Conservation (phyloP, 2,797 vertebrate genomes). For the Hippocampus kuda region DNA sequence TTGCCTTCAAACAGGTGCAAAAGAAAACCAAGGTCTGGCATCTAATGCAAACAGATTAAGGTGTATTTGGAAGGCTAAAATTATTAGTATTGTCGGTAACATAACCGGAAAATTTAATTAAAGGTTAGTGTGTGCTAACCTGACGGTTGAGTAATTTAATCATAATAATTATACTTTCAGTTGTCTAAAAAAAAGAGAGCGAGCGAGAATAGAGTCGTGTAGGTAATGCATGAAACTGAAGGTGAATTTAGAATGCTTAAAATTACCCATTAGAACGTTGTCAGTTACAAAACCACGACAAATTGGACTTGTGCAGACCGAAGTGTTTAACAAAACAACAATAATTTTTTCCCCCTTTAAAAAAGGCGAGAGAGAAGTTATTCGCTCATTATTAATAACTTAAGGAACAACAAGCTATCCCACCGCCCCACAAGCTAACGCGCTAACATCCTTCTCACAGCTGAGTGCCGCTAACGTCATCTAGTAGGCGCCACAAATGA, state of each 20-base stretch:
- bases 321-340: not conserved
- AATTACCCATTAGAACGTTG: too few species aligned
- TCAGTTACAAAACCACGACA: too few species aligned
- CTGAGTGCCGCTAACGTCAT: constrained; percentile 12
- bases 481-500: not conserved
- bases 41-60: not conserved
- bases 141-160: not conserved
- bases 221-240: too few species aligned
- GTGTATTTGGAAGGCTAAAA: not conserved
- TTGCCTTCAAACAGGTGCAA: not conserved
- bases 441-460: constrained; percentile 29
- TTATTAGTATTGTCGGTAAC: not conserved
- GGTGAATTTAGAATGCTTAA: too few species aligned
- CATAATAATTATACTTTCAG: too few species aligned
- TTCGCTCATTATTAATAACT: not conserved
- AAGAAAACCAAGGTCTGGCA: not conserved
- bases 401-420: constrained; percentile 29
- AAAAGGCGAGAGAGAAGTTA: not conserved
- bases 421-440: constrained; percentile 19
- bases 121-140: not conserved
- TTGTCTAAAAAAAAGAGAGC: too few species aligned
- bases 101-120: not conserved
- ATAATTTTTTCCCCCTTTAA: not conserved
- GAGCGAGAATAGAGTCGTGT: too few species aligned
- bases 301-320: not conserved